Evolutionary conservation across 2,797 vertebrate genomes (phyloP), one percentile per base, ranked within the genome.

Genomic region (Gila robusta): DNA sequence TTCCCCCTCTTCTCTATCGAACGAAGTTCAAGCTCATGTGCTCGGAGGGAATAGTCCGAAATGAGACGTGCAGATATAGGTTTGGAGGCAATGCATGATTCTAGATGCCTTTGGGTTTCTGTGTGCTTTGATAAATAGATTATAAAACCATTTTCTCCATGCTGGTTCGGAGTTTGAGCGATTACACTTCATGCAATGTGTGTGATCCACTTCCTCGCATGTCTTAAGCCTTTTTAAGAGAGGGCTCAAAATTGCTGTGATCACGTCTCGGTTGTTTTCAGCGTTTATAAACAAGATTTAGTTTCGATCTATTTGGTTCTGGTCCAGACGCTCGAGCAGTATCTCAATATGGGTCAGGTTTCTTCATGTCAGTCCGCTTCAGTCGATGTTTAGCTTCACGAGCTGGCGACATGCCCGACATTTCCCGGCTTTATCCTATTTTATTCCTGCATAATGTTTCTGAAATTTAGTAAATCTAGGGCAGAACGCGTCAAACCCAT

Each of bases 291-390:
- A 56, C 49, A 21, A 77, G 82, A 78, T 69, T 77, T 77, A 54
- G 23, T 67, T 41, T 41, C 23, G 52, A 32, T 70, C 35, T 44
- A 39, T 35, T 79, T 71, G 66, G 76, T 79, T 85, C 49, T 37
- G 76, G 52, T 85, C 76, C 83, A 85, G 76, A 47, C 71, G 83
- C 11, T 21, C 64, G n/a, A 69, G 62, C 73, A 2, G 71, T 37
- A 19, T 79, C 32, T 84, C 83, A 71, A 67, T 66, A 49, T 28
- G 83, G 64, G 71, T 86, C 79, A 47, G 54, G 67, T 35, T 59
- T 74, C 81, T 41, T 89, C 72, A 11, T 81, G 71, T 77, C 83
- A 67, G 82, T 66, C 85, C 82, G 82, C 82, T 77, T 84, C 81
- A 82, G 79, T 79, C 78, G 78, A 66, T 76, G 74, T 59, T 86